Base-by-base conservation (phyloP, 2,888 invertebrate genomes). In the Octodonta nipae region DNA sequence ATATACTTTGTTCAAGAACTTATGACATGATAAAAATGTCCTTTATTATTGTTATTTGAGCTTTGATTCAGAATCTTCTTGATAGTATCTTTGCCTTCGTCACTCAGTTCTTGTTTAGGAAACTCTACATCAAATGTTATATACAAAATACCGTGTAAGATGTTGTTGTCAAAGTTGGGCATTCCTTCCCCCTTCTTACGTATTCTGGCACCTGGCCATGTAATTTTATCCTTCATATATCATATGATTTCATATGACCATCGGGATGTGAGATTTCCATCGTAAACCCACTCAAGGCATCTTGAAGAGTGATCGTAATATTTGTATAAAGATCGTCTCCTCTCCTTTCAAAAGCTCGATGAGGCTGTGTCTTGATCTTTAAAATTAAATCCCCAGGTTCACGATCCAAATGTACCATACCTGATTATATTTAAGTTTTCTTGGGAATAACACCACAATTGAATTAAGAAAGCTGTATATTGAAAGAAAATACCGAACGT, bases 181-280 rank as follows among this genome's bases (percentile, higher is more conserved):
- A 98, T 96, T 30, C 98, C 98, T 65, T 99, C 96, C 13, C 88
- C 88, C 71, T 93, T 88, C 75, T 96, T 98, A 24, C 91, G 75
- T 45, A 98, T 91, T 33, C 89, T 76, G 0, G 96, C 93, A 7
- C 96, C 96, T 0, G 93, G 89, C 87, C 91, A 93, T 1, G 98
- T 99, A 12, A 96, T 80, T 66, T 95, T 92, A 52, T 96, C 92
- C 30, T 92, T 70, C 5, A 75, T 73, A 27, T 93, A 70, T 20
- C 75, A 63, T 13, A 71, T 20, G 75, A 63, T 12, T 96, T 89
- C 64, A 76, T 77, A 58, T 93, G 93, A 0, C 91, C 92, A 64
- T 99, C 98, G 45, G 99, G 71, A 64, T 98, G 98, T 32, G 69
- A 69, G 33, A 98, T 74, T 44, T 92, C 84, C 66, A 92, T 71